phyloP scores from a whole-genome alignment of 1,140 invertebrate genomes.

The Lepidostoma basale region DNA sequence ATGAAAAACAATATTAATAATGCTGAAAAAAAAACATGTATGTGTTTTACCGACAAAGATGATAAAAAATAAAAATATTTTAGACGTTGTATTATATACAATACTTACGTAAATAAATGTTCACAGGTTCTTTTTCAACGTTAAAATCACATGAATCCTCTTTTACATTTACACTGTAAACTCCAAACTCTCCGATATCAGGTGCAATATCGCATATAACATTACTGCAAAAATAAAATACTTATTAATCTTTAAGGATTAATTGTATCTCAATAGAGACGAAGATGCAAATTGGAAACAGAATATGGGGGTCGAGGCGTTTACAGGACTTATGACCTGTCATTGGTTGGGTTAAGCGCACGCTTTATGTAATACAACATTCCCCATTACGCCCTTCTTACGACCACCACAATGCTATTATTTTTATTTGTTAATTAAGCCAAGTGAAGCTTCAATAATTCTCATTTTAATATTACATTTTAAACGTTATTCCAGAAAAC shows the following conservation, averaged over 20 bases:
- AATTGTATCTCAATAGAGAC: too few relatives aligned
- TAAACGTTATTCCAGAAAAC: too few relatives aligned
- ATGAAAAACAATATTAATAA: slow-evolving; percentile 27
- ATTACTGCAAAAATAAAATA: slow-evolving; percentile 46
- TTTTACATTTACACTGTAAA: slow-evolving; percentile 69
- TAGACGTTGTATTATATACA: neutral
- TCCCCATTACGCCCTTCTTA: too few relatives aligned
- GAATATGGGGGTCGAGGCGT: too few relatives aligned
- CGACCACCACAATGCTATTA: too few relatives aligned
- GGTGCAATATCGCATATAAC: slow-evolving; percentile 63
- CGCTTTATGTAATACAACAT: too few relatives aligned
- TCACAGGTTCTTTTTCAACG: slow-evolving; percentile 67
- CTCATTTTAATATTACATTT: too few relatives aligned
- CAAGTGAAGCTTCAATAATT: too few relatives aligned
- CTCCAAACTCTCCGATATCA: slow-evolving; percentile 73
- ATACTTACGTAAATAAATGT: slow-evolving; percentile 75
- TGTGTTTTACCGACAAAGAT: neutral
- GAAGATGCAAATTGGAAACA: too few relatives aligned
- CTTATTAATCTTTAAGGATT: neutral
- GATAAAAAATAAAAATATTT: neutral
- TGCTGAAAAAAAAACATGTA: slow-evolving; percentile 14
- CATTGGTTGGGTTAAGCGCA: too few relatives aligned
- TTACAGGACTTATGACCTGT: too few relatives aligned
- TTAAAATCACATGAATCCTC: slow-evolving; percentile 62
- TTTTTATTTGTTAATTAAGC: too few relatives aligned